Percentiles rank a stretch among this genome's conserved stretches.
Evolutionary conservation across 2,113 vertebrate species (phyloP).

Genomic region (Pipa parva): DNA sequence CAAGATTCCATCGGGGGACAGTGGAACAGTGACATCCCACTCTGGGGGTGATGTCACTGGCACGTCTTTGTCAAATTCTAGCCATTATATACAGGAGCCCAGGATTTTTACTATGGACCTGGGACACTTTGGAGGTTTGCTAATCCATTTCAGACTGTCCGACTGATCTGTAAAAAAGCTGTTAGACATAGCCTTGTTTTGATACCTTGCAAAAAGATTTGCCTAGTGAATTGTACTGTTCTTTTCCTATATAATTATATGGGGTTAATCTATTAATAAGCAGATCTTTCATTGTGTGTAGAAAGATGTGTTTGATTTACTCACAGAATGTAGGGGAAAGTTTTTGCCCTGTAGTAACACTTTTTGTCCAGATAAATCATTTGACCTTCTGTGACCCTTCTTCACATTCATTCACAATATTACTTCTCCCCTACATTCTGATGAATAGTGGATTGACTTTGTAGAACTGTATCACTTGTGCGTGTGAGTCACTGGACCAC

Average conservation of each 20-base stretch:
- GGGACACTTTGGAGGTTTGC: not conserved
- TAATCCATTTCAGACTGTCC: not conserved
- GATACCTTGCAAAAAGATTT: constrained; percentile 15
- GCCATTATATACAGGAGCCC: not conserved
- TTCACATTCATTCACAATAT: not conserved
- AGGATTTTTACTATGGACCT: not conserved
- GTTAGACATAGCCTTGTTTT: not conserved
- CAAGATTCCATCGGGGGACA: no score
- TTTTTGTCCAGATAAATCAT: no score
- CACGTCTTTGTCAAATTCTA: not conserved
- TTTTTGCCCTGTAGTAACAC: not conserved
- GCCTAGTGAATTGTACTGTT: not conserved
- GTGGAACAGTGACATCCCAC: no score
- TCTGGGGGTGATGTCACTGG: no score
- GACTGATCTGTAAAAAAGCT: no score
- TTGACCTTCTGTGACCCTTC: not conserved
- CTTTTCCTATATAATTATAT: not conserved
- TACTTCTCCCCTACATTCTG: not conserved
- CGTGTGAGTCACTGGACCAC: constrained; percentile 8
- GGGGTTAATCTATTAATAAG: constrained; percentile 10
- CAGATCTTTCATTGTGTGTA: not conserved
- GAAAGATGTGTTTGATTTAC: no score
- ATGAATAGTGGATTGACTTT: no score
- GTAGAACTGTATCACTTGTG: not conserved
- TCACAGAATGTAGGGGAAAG: no score